phyloP scores from a whole-genome alignment of 2,888 invertebrate genomes.

The Nephrocerus scutellatus region DNA sequence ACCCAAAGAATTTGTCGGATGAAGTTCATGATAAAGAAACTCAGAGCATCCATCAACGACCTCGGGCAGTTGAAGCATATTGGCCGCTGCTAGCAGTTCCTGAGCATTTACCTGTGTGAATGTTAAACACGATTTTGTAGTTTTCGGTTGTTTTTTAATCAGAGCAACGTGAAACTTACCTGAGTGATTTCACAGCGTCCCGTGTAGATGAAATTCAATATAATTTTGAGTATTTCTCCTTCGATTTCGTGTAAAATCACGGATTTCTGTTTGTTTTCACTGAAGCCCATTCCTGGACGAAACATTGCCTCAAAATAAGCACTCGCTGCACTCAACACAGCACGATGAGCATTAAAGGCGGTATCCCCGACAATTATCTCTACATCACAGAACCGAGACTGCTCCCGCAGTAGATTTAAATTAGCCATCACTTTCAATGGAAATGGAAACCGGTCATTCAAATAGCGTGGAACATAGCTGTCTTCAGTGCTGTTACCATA shows the following conservation, averaged over 20 bases:
- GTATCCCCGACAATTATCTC: slow-evolving; percentile 71
- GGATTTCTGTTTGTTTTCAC: slow-evolving; percentile 71
- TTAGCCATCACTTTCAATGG: slow-evolving; percentile 51
- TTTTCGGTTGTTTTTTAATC: neutral
- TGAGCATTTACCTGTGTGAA: slow-evolving; percentile 65
- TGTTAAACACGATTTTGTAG: neutral
- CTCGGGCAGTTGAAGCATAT: slow-evolving; percentile 83
- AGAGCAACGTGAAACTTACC: slow-evolving; percentile 30
- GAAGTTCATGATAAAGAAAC: slow-evolving; percentile 75
- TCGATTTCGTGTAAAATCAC: slow-evolving; percentile 76
- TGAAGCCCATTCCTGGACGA: slow-evolving; percentile 62
- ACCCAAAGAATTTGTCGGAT: slow-evolving; percentile 82
- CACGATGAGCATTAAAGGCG: slow-evolving; percentile 71
- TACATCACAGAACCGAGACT: slow-evolving; percentile 77
- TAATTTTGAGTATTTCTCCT: slow-evolving; percentile 64
- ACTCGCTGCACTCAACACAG: slow-evolving; percentile 79
- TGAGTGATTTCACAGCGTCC: slow-evolving; percentile 53
- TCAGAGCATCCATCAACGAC: slow-evolving; percentile 77
- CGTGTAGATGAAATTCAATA: slow-evolving; percentile 84
- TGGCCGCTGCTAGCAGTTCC: slow-evolving; percentile 80
- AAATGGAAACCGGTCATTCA: slow-evolving; percentile 25
- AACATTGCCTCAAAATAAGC: slow-evolving; percentile 94
- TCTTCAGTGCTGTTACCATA: slow-evolving; percentile 5
- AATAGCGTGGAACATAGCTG: slow-evolving; percentile 20
- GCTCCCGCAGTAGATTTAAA: slow-evolving; percentile 65